Evolutionary conservation across 2,113 vertebrate genomes (phyloP).

Genomic region (Triplophysa siluroides): DNA sequence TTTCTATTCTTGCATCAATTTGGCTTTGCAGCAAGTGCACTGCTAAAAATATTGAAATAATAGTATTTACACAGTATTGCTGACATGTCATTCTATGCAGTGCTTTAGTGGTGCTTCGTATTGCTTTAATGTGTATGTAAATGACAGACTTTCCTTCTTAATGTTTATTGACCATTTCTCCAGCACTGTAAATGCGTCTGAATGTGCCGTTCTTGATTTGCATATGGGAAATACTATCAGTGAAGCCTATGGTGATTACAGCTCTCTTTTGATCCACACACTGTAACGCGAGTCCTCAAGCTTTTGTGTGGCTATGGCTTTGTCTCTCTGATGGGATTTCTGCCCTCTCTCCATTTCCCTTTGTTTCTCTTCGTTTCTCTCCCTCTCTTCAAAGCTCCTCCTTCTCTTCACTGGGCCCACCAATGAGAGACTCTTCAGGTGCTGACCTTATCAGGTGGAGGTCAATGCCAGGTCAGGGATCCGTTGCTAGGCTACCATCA

Average conservation of each 20-base stretch:
- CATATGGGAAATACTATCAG: conserved; percentile 12
- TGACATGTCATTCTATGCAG: conserved; percentile 1
- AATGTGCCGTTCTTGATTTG: conserved; percentile 1
- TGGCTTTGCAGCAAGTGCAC: background rate
- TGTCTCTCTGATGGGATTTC: conserved; percentile 47
- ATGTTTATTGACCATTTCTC: background rate
- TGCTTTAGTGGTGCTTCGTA: background rate
- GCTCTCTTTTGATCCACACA: conserved; percentile 58
- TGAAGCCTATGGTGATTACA: conserved; percentile 38
- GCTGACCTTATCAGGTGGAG: conserved; percentile 82
- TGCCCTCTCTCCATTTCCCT: conserved; percentile 46
- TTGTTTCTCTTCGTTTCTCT: conserved; percentile 44
- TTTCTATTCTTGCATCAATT: conserved; percentile 24
- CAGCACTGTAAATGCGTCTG: background rate
- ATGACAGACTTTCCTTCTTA: background rate
- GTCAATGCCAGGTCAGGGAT: conserved; percentile 82
- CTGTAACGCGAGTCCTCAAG: conserved; percentile 65
- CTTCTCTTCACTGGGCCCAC: conserved; percentile 65
- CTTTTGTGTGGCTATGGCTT: conserved; percentile 61
- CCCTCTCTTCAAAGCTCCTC: conserved; percentile 69
- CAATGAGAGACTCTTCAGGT: conserved; percentile 81
- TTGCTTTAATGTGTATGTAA: background rate
- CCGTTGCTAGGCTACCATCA: conserved; percentile 82
- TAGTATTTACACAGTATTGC: conserved; percentile 9
- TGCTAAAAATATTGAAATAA: conserved; percentile 15